A percentile compares a stretch with the other conserved stretches of the same genome.
phyloP scores from a whole-genome alignment of 2,113 vertebrate genomes.

The Genyomyrus donnyi region DNA sequence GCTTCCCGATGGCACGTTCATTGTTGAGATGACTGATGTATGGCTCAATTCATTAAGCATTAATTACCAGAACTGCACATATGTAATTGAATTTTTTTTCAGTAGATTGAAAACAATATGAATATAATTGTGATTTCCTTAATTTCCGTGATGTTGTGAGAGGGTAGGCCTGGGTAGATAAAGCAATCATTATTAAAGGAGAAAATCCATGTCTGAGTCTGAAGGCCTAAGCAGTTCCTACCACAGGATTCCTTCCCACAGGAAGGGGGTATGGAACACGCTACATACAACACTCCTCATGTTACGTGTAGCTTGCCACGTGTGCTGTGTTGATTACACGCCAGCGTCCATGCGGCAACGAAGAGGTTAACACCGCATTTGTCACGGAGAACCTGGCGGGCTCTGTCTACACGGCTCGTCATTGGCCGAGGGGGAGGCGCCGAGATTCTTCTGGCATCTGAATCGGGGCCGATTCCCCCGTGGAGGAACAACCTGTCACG shows the following conservation, averaged over 20 bases:
- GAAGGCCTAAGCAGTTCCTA: neutral
- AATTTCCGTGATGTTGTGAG: neutral
- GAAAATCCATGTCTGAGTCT: neutral
- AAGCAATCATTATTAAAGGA: neutral
- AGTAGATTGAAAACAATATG: neutral
- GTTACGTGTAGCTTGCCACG: neutral
- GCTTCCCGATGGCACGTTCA: neutral
- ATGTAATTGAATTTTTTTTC: neutral
- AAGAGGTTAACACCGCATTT: neutral
- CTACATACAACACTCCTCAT: neutral
- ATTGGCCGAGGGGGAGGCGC: neutral
- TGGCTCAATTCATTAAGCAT: neutral
- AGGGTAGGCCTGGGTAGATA: neutral
- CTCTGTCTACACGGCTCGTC: neutral
- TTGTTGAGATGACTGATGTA: neutral
- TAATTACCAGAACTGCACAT: neutral
- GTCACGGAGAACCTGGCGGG: neutral
- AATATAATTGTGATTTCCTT: neutral
- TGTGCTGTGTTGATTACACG: neutral
- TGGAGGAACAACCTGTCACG: constrained; percentile 16
- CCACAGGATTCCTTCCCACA: neutral
- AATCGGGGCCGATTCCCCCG: constrained; percentile 14
- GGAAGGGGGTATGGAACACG: neutral
- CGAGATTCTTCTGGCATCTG: neutral
- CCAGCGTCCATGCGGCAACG: neutral